Evolutionary conservation across 2,797 vertebrate genomes (phyloP), one percentile per base, ranked within the genome.

Genomic region (Paramormyrops hopkinsi): DNA sequence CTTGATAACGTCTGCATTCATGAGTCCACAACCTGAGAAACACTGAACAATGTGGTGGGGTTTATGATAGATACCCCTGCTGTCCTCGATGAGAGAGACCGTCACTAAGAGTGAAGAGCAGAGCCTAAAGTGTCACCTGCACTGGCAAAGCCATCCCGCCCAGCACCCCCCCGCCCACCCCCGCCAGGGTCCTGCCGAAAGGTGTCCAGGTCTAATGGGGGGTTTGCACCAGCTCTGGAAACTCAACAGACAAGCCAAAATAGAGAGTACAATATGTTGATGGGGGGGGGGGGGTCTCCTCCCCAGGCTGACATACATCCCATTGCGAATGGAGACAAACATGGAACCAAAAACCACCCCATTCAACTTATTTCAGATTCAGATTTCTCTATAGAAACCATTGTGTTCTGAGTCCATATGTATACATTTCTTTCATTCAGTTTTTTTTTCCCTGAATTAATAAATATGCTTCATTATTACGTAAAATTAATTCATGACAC

Each of bases 311-410:
- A 48, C 50, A 76, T 11, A 41, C 46, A 59, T 48, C 85, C 1
- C 48, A 89, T 46, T 86, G 86, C 41, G 25, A 65, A 86, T 37
- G 73, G 69, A 37, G n/a, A 84, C 33, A 51, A 41, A 83, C 87
- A 88, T 88, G 73, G 87, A 84, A 88, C 83, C 9, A 54, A 48
- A 83, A 73, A 8, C 44, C 14, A 51, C 44, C 0, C 37, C 12
- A 37, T 82, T 44, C 5, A 82, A 11, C 33, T 33, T 17, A 17
- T 9, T 79, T 79, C 9, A 25, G 44, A 33, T 48, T 44, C 41
- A 33, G 11, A 54, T 41, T 87, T 79, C 4, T 87, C 29, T 79
- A n/a, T 6, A 44, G 44, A 48, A 83, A 82, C 19, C 3, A 3
- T 82, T 41, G 37, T 7, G 5, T 6, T 46, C 3, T 37, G 37